Conservation (phyloP, 2,797 vertebrate species). For the Acropternis orthonyx region DNA sequence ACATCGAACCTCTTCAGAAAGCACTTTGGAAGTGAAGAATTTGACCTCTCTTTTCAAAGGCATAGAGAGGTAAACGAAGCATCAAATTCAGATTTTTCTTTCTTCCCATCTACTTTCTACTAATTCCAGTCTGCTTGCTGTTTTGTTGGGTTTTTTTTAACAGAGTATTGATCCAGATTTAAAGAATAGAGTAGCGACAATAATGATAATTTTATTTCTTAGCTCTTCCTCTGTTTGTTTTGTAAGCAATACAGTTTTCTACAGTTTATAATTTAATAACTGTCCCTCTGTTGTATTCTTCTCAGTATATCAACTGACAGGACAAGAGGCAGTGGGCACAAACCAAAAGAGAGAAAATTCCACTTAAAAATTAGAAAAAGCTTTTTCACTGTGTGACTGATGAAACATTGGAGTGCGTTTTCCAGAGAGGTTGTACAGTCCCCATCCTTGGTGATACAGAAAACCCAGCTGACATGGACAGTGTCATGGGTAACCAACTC, state of each 20-base stretch:
- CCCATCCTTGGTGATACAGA: neutral
- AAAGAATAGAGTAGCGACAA: neutral
- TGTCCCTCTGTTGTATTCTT: neutral
- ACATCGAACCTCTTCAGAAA: neutral
- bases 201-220: neutral
- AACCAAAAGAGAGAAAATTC: neutral
- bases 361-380: neutral
- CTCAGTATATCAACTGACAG: neutral
- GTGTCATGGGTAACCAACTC: neutral
- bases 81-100: neutral
- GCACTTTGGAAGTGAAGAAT: neutral
- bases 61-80: neutral
- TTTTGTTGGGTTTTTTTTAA: neutral
- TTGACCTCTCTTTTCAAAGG: neutral
- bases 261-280: neutral
- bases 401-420: neutral
- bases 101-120: neutral
- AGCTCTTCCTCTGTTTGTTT: neutral
- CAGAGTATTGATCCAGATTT: neutral
- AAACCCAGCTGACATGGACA: neutral
- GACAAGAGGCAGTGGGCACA: neutral
- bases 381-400: fast-evolving
- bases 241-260: neutral
- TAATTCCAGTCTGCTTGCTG: neutral
- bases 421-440: neutral